Conservation (phyloP, 2,888 invertebrate genomes). For the Bhutanitis thaidina region DNA sequence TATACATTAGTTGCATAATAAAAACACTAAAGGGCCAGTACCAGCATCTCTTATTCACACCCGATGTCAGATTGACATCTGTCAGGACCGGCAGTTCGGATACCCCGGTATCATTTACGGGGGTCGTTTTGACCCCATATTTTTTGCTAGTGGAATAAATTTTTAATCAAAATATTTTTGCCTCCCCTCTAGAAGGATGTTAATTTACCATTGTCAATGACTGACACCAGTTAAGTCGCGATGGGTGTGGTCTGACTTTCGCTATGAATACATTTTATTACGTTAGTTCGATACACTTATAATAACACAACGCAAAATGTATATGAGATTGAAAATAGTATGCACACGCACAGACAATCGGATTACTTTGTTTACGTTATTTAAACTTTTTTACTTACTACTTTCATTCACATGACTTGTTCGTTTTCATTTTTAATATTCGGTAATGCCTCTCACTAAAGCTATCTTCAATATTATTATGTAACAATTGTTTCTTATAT, state of each 20-base stretch:
- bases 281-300: conserved; percentile 1
- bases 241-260: conserved; percentile 45
- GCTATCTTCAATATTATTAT: too few species aligned
- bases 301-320: conserved; percentile 9
- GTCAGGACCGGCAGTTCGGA: conserved; percentile 44
- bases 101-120: conserved; percentile 27
- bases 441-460: too few species aligned
- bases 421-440: too few species aligned
- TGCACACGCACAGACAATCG: too few species aligned
- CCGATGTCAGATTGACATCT: conserved; percentile 64
- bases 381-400: too few species aligned
- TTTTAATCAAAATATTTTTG: conserved; percentile 77
- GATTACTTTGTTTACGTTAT: too few species aligned
- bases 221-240: conserved; percentile 58
- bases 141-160: conserved; percentile 62
- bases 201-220: conserved; percentile 65
- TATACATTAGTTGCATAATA: not conserved
- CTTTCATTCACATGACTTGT: too few species aligned
- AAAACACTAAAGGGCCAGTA: conserved; percentile 22
- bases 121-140: conserved; percentile 49
- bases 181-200: conserved; percentile 48
- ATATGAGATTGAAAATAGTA: too few species aligned
- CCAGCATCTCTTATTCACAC: conserved; percentile 44
- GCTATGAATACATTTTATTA: conserved; percentile 35
- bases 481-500: too few species aligned